These are phyloP conservation scores for Hipposideros armiger DNA, from an alignment of 2,113 vertebrate genomes.

Conservation along the genomic window DNA sequence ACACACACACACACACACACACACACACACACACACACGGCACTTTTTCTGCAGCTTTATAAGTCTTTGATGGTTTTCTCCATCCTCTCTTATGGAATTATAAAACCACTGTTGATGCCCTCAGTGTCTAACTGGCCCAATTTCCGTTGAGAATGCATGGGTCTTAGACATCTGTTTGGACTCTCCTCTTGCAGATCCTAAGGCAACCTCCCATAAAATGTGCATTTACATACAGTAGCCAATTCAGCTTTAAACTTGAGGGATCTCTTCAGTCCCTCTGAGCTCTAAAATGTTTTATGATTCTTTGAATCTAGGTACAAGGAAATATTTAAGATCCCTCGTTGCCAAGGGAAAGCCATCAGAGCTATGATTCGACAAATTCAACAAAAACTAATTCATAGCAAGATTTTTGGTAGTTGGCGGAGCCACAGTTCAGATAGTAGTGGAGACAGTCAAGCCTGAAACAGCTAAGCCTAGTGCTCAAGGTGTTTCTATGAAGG, in stretches of 20 bases:
- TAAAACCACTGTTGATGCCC: neutral
- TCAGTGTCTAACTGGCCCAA: neutral
- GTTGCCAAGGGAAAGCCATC: neutral
- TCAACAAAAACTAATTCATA: neutral
- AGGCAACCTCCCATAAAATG: neutral
- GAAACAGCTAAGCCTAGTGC: neutral
- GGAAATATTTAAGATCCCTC: neutral
- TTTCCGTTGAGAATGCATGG: neutral
- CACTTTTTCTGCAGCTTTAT: neutral
- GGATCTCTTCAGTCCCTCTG: neutral
- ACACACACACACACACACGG: neutral
- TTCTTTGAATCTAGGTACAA: slow-evolving; percentile 27
- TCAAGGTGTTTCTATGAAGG: neutral
- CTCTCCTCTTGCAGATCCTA: neutral
- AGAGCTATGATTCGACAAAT: neutral
- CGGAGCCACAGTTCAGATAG: neutral
- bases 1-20: neutral
- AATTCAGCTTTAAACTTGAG: slow-evolving; percentile 52
- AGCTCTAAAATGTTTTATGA: slow-evolving; percentile 8
- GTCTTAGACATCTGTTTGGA: neutral
- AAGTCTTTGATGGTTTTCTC: neutral
- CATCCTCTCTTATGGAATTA: neutral
- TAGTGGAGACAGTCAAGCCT: neutral
- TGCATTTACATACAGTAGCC: neutral
- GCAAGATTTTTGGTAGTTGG: neutral